These are phyloP conservation scores for Clinocottus analis DNA, from an alignment of 2,113 vertebrate genomes.

Conservation along the genomic window DNA sequence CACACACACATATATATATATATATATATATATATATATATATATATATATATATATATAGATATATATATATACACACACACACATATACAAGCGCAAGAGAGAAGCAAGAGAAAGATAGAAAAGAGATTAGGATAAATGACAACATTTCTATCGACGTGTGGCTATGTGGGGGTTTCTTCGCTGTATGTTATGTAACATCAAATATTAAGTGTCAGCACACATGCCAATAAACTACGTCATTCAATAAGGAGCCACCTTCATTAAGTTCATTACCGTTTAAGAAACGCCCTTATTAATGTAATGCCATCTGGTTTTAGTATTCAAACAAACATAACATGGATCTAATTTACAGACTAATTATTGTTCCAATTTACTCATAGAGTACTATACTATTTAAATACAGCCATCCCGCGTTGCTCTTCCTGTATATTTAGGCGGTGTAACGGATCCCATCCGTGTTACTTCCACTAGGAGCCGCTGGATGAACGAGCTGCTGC, in stretches of 20 bases:
- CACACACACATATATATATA: no score
- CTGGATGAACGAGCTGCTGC: conserved; percentile 39
- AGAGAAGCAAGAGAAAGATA: neutral
- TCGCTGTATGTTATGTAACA: neutral
- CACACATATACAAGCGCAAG: no score
- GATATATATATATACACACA: no score
- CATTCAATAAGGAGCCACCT: neutral
- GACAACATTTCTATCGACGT: no score
- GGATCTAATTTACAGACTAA: neutral
- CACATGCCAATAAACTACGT: neutral
- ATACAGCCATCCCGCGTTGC: neutral
- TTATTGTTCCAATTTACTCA: neutral
- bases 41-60: no score
- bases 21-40: no score
- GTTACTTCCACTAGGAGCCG: conserved; percentile 46
- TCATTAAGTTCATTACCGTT: neutral
- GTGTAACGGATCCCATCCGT: neutral
- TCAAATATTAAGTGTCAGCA: neutral
- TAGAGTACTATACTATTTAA: neutral
- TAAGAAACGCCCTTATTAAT: neutral
- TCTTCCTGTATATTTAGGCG: neutral
- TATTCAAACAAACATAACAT: neutral
- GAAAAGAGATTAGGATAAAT: neutral
- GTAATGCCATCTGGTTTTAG: neutral
- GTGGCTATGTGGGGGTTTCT: neutral